Evolutionary conservation across 2,113 vertebrate genomes (phyloP), one percentile per base, ranked within the genome.

Genomic region (Centrocercus urophasianus): DNA sequence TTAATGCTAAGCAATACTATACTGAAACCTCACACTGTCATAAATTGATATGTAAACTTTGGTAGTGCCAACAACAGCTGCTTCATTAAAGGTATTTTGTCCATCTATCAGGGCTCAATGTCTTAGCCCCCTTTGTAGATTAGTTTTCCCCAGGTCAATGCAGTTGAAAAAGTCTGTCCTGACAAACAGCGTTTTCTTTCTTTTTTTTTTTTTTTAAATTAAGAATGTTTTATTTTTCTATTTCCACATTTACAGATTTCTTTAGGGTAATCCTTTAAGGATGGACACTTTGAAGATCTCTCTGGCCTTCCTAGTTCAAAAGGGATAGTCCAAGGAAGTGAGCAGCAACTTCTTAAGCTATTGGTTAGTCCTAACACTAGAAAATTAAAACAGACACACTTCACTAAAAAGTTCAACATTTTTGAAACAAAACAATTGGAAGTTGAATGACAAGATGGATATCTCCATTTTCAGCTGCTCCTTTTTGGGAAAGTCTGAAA

Each of bases 11-110:
- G 82, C 65, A 95, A 88, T 86, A 82, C 63, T 95, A 72, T 72
- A 88, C 83, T 27, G 59, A 83, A 90, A 88, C 28, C 82, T 86
- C 88, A 77, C 63, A 21, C 85, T 86, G 69, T 86, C 70, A 85
- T 83, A 93, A 97, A 94, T 82, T 88, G 83, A 88, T 95, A 81
- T 59, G 88, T 93, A 95, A 97, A 97, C 94, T 90, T 93, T 84
- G 74, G 11, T 75, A 47, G 63, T 86, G 90, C 94, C 91, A 97
- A 94, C 93, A 93, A 86, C 90, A 96, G 91, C 94, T 96, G 94
- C 86, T 81, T 95, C 80, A 91, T 93, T 88, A 79, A 57, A 94
- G 83, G 86, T 75, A 94, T 88, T 93, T 52, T 88, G 52, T 88
- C 72, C 28, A 54, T 83, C 82, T 93, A 74, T 69, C 19, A 34